phyloP scores from a whole-genome alignment of 1,140 invertebrate species.

The Schlechtendalia chinensis region DNA sequence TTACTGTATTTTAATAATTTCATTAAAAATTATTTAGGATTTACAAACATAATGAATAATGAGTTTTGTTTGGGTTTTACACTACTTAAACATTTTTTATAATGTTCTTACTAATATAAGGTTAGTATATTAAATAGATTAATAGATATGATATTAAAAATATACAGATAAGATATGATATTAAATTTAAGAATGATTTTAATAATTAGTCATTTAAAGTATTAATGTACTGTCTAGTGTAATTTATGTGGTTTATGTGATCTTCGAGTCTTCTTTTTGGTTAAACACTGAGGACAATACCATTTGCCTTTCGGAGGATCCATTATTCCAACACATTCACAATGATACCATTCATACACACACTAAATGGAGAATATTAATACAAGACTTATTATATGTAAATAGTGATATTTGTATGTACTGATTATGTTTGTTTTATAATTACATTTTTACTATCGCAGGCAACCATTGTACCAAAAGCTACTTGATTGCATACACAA shows the following conservation, averaged over 20 bases:
- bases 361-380: constrained; percentile 64
- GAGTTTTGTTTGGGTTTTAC: too few relatives aligned
- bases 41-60: too few relatives aligned
- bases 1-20: too few relatives aligned
- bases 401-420: neutral
- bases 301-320: constrained; percentile 96
- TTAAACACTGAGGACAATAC: constrained; percentile 94
- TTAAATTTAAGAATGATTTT: neutral
- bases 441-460: constrained; percentile 95
- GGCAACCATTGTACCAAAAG: constrained; percentile 98
- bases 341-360: constrained; percentile 98
- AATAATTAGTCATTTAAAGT: neutral
- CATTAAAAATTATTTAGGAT: too few relatives aligned
- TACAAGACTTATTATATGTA: neutral
- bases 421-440: constrained; percentile 50
- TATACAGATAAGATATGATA: too few relatives aligned
- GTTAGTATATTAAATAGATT: too few relatives aligned
- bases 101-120: neutral
- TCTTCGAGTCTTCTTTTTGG: constrained; percentile 78
- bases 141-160: too few relatives aligned
- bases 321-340: constrained; percentile 92
- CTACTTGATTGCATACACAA: constrained; percentile 96
- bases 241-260: constrained; percentile 46
- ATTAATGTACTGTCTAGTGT: too few relatives aligned
- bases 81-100: too few relatives aligned